Conservation (phyloP, 1,140 invertebrate species). For the Drosophila murphyi region DNA sequence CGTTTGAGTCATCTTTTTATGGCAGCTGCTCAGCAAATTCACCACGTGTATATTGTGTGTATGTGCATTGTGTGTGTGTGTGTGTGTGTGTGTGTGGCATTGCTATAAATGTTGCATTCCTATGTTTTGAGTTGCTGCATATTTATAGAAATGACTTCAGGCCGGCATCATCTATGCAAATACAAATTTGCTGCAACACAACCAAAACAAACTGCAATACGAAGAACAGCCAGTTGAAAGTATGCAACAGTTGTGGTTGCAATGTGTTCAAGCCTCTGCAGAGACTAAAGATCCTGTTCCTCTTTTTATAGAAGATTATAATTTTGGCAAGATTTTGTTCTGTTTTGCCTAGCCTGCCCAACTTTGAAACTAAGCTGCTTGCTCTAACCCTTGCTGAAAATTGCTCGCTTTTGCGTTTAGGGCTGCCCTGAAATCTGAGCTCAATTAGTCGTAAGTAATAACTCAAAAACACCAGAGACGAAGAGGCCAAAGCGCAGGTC, state of each 20-base stretch:
- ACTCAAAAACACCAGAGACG: background rate
- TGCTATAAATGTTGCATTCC: slow-evolving; percentile 55
- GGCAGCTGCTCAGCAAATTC: slow-evolving; percentile 41
- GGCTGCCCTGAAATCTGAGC: slow-evolving; percentile 58
- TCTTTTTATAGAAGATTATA: too few species aligned
- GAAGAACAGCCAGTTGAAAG: background rate
- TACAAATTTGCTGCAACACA: slow-evolving; percentile 8
- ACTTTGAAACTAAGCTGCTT: background rate
- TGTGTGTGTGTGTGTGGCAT: background rate
- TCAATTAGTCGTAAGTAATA: slow-evolving; percentile 62
- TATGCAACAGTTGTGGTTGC: slow-evolving; percentile 26
- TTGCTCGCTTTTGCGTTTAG: background rate
- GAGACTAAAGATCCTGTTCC: too few species aligned
- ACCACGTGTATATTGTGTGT: slow-evolving; percentile 10
- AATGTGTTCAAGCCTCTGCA: background rate
- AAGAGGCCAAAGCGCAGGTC: background rate
- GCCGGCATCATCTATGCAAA: slow-evolving; percentile 2
- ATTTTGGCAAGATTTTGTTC: too few species aligned
- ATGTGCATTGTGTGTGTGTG: background rate
- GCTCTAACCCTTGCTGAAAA: background rate
- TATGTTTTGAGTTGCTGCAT: slow-evolving; percentile 40
- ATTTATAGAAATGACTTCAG: slow-evolving; percentile 72
- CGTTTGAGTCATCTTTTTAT: slow-evolving; percentile 35
- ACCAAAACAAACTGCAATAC: background rate
- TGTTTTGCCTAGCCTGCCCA: background rate